These are phyloP conservation scores for Narcine bancroftii DNA, from an alignment of 2,113 vertebrate genomes.

Conservation along the genomic window DNA sequence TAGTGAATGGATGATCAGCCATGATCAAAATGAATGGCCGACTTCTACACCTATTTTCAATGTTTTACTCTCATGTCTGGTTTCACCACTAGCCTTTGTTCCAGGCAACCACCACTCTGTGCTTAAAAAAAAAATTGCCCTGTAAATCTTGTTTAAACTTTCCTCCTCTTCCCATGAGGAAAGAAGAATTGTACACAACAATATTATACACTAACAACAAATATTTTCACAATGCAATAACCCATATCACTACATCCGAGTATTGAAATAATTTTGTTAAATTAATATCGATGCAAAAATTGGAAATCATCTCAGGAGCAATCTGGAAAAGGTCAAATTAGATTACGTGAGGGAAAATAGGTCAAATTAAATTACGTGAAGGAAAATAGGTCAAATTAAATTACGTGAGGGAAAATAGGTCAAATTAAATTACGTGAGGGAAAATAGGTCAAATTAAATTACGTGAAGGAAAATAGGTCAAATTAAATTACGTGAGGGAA, in stretches of 20 bases:
- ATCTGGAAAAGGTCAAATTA: background rate
- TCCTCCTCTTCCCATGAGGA: too few relatives aligned
- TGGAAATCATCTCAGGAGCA: background rate
- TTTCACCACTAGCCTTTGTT: too few relatives aligned
- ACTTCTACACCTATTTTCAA: too few relatives aligned
- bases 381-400: too few relatives aligned
- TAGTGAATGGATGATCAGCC: too few relatives aligned
- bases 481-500: background rate
- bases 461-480: background rate
- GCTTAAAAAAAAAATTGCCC: too few relatives aligned
- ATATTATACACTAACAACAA: background rate
- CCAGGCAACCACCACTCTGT: too few relatives aligned
- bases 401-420: background rate
- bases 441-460: too few relatives aligned
- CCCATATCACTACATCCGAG: background rate
- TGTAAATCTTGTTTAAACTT: too few relatives aligned
- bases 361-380: background rate
- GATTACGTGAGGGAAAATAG: too few relatives aligned
- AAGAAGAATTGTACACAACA: background rate
- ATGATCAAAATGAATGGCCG: too few relatives aligned
- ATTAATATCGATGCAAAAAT: background rate
- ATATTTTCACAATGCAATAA: background rate
- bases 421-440: background rate
- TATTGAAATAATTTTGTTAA: background rate
- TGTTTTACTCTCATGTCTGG: too few relatives aligned